Evolutionary conservation across 2,888 invertebrate genomes (phyloP).

Genomic region (Drosophila fungiperda): DNA sequence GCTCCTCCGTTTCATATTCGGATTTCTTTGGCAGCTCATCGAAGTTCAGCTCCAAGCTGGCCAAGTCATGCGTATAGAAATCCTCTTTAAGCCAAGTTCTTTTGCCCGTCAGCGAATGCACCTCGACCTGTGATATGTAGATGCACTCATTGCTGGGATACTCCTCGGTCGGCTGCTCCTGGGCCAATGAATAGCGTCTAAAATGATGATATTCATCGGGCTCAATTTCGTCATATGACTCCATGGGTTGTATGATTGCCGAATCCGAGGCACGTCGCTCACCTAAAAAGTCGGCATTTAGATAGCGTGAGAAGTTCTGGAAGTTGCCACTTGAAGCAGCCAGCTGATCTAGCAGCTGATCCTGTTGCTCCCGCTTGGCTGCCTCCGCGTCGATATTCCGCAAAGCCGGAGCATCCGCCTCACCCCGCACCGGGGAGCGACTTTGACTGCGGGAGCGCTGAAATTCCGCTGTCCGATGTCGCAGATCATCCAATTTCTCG

Average conservation of each 20-base stretch:
- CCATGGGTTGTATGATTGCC: conserved; percentile 69
- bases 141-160: conserved; percentile 82
- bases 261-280: conserved; percentile 84
- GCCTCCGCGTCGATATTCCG: conserved; percentile 66
- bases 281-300: conserved; percentile 77
- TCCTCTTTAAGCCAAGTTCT: conserved; percentile 80
- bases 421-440: conserved; percentile 75
- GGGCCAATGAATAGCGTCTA: conserved; percentile 82
- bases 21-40: neutral
- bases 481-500: conserved; percentile 76
- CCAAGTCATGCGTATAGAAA: conserved; percentile 68
- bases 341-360: conserved; percentile 77
- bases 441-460: conserved; percentile 82
- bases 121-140: conserved; percentile 80
- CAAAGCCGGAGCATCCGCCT: conserved; percentile 45
- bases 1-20: conserved; percentile 45
- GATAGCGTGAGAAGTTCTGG: conserved; percentile 77
- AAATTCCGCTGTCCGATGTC: conserved; percentile 80
- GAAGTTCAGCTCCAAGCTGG: conserved; percentile 26
- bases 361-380: conserved; percentile 74
- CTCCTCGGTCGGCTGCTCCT: conserved; percentile 82
- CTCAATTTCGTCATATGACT: conserved; percentile 72
- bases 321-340: conserved; percentile 75
- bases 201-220: conserved; percentile 85
- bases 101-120: conserved; percentile 76